Base-by-base conservation (phyloP, 2,113 vertebrate species). In the Antigone vipio region DNA sequence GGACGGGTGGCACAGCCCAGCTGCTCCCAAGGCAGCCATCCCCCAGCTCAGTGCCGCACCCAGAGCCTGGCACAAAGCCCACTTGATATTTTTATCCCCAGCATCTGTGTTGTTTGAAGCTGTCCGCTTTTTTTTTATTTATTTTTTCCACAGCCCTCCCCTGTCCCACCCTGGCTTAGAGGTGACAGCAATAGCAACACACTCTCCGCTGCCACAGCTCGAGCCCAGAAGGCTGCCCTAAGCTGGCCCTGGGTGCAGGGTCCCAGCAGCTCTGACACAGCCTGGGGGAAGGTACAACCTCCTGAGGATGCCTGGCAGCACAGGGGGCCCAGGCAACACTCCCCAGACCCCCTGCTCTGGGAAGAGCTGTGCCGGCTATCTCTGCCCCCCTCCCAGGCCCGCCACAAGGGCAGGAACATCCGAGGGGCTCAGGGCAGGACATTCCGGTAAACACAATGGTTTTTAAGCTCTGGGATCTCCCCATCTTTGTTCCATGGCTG, bases 291-390 rank as follows among this genome's bases (percentile, higher is more conserved):
- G 26, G 35, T 7, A 12, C 6, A 11, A 38, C 40, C 30, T 15
- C 18, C 44, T 5, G 0, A 23, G 69, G 91, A 55, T 2, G 5
- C 16, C 13, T 17, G 72, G 16, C 35, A 78, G 74, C 2, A 2
- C 3, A 1, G 0, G 1, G 35, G 27, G 32, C 3, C 16, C 74
- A 22, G 53, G 45, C n/a, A 71, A 29, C 0, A 3, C 38, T 49
- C 5, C 67, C 56, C 42, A 12, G 29, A 27, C 1, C 58, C 9
- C 5, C 38, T 4, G 10, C 0, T 11, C 58, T 32, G 75, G 58
- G 44, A 67, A 38, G 2, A 4, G 20, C 79, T 16, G 27, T 26
- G 32, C 3, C 0, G 0, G 53, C 20, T 49, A 14, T 6, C 75
- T 45, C 75, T n/a, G 69, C 4, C 55, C 59, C 12, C 13, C 50